Percentiles rank a stretch among this genome's conserved stretches.
phyloP scores from a whole-genome alignment of 1,140 invertebrate species.

The Ganaspis sp. region DNA sequence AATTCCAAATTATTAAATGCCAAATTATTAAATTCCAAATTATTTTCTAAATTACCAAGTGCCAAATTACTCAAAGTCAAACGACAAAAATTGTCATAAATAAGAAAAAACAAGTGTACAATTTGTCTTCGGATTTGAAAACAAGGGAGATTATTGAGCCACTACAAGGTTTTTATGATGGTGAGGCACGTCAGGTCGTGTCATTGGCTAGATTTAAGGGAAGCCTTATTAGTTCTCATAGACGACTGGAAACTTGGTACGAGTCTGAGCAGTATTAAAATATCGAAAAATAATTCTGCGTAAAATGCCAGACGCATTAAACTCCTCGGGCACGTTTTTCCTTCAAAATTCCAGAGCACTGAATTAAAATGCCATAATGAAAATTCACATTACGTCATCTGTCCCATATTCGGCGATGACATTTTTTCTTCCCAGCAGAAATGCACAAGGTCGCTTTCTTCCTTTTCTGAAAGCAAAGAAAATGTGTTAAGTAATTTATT shows the following conservation, averaged over 20 bases:
- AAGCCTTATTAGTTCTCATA: slow-evolving; percentile 7
- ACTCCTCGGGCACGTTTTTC: not conserved
- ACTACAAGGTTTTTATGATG: not conserved
- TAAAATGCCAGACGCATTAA: not conserved
- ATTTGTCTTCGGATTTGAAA: not conserved
- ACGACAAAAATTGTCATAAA: not conserved
- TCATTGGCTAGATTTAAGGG: not conserved
- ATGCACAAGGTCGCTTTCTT: not conserved
- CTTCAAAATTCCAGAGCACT: not conserved
- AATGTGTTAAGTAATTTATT: not conserved
- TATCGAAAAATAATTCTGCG: not conserved
- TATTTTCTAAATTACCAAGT: too few species aligned
- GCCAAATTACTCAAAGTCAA: not conserved
- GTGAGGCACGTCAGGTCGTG: not conserved
- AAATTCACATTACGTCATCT: not conserved
- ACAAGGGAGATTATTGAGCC: not conserved
- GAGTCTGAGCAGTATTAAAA: not conserved
- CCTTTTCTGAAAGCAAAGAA: not conserved
- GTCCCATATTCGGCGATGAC: not conserved
- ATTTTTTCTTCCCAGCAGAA: not conserved
- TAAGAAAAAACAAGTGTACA: not conserved
- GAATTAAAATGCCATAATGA: not conserved
- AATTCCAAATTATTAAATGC: too few species aligned
- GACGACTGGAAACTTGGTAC: not conserved
- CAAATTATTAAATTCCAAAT: too few species aligned